A percentile compares a stretch with the other conserved stretches of the same genome.
These are phyloP conservation scores for Amiota minor DNA, from an alignment of 2,888 invertebrate genomes.

Conservation along the genomic window DNA sequence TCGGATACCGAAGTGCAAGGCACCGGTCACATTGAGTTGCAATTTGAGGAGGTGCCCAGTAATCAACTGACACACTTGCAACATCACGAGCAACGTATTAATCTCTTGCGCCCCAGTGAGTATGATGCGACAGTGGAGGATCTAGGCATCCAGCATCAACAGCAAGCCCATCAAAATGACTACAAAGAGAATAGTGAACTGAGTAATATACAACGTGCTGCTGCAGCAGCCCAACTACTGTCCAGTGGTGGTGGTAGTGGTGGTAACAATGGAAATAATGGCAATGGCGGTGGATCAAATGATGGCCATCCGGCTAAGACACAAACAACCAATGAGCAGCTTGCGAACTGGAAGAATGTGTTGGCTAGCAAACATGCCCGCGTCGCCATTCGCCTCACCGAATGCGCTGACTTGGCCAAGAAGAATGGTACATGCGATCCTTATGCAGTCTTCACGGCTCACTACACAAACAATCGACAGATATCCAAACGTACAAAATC, in stretches of 20 bases:
- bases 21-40: slow-evolving; percentile 88
- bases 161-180: slow-evolving; percentile 67
- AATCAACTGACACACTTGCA: slow-evolving; percentile 39
- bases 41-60: slow-evolving; percentile 63
- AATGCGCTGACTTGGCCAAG: slow-evolving; percentile 90
- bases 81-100: slow-evolving; percentile 52
- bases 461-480: slow-evolving; percentile 86
- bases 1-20: slow-evolving; percentile 93
- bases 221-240: slow-evolving; percentile 36
- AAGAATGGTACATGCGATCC: slow-evolving; percentile 94
- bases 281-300: slow-evolving; percentile 17
- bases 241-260: slow-evolving; percentile 8
- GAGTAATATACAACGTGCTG: slow-evolving; percentile 64
- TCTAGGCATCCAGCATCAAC: slow-evolving; percentile 40
- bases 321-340: slow-evolving; percentile 52
- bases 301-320: slow-evolving; percentile 3
- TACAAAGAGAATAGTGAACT: slow-evolving; percentile 72
- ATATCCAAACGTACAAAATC: slow-evolving; percentile 87
- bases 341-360: slow-evolving; percentile 59
- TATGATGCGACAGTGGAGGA: slow-evolving; percentile 45
- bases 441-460: slow-evolving; percentile 86
- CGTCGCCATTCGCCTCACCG: slow-evolving; percentile 81
- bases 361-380: slow-evolving; percentile 60
- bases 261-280: not conserved
- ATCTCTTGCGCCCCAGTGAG: slow-evolving; percentile 52